Evolutionary conservation across 1,140 invertebrate species (phyloP).

Genomic region (Pseudomyrmex gracilis): DNA sequence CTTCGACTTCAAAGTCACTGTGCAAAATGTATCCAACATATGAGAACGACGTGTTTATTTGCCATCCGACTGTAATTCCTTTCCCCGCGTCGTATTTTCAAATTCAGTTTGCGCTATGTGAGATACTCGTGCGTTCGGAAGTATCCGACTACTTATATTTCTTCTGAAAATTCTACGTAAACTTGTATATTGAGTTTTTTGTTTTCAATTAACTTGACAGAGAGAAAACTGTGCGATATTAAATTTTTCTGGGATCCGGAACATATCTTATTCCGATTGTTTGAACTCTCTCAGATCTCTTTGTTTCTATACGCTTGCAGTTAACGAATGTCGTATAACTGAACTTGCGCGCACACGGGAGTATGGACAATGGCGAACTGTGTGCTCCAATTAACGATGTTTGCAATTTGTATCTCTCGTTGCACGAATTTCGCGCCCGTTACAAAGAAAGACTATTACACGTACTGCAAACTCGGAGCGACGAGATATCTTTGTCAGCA

Average conservation of each 20-base stretch:
- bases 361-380: not conserved
- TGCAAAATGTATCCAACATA: not conserved
- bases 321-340: slow-evolving; percentile 4
- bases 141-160: not conserved
- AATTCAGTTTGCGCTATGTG: not conserved
- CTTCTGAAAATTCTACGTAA: slow-evolving; percentile 3
- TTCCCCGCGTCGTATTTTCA: not conserved
- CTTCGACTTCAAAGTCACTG: not conserved
- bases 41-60: not conserved
- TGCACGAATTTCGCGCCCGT: slow-evolving; percentile 19
- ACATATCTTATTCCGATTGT: not conserved
- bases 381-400: slow-evolving; percentile 33
- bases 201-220: no score
- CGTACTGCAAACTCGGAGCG: slow-evolving; percentile 6
- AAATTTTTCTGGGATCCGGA: no score
- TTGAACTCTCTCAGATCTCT: not conserved
- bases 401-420: slow-evolving; percentile 21
- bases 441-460: slow-evolving; percentile 26
- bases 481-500: slow-evolving; percentile 49
- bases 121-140: no score
- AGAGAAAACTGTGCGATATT: no score
- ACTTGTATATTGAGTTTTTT: not conserved
- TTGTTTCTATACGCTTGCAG: slow-evolving; percentile 10
- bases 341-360: not conserved
- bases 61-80: not conserved